Base-by-base conservation (phyloP, 37 sponge, comb jelly and placozoan genomes). In the Chondrilla cf. caribensis region DNA sequence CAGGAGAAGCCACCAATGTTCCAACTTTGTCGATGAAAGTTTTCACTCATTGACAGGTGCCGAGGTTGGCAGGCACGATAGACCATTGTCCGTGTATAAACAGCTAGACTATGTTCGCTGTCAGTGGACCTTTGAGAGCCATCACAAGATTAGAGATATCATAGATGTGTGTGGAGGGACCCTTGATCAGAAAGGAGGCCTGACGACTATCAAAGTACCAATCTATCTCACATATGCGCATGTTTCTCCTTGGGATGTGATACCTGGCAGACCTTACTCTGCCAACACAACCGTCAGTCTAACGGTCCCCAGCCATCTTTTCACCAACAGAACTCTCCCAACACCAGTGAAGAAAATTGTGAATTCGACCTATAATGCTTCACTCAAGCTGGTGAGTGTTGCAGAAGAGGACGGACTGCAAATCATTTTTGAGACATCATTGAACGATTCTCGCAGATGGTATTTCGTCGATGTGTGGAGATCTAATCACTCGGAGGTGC, bases 111-210 rank as follows among this genome's bases (percentile, higher is more conserved):
- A 42, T 11, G 18, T 73, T 2, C 17, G 21, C 25, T 73, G 76
- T 38, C 44, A 42, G 76, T 73, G 76, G 76, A 73, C 43, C 2
- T 73, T 73, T 40, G 44, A 39, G 15, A 73, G 76, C 76, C 25
- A 73, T 21, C 76, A 73, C 43, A 37, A 37, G 7, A 37, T 73
- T 19, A 37, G 41, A 40, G 76, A 73, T 37, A 40, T 73, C 7
- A 5, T 40, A 2, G 76, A 73, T 8, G 76, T 73, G 42, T 73
- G 76, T 40, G 42, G 76, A 40, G 76, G 43, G 25, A 73, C 44
- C 25, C 38, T 73, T 7, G 11, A 8, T 39, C 11, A 73, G 3
- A 2, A 39, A 2, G 76, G 6, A 21, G 76, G 76, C 22, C 2
- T 19, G 41, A 24, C 7, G 21, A 73, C 43, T n/a, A n/a, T 73